These are phyloP conservation scores for Acrossocheilus fasciatus DNA, from an alignment of 2,797 vertebrate species.

Conservation along the genomic window DNA sequence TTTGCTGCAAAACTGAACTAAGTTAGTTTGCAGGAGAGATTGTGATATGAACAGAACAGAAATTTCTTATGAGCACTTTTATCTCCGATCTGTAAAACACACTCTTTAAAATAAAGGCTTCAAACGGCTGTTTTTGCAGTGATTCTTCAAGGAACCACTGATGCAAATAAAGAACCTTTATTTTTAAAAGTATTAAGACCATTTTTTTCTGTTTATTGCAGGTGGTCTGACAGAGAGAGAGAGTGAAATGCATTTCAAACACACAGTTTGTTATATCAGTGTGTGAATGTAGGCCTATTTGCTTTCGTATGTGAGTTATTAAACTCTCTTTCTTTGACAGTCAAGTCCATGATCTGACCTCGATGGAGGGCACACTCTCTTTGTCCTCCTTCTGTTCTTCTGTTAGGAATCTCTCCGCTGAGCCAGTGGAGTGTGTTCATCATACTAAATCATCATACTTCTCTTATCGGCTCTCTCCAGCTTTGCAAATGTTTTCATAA, in stretches of 20 bases:
- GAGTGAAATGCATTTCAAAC: not conserved
- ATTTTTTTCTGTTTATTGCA: not conserved
- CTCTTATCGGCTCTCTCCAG: slow-evolving; percentile 7
- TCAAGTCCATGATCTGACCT: slow-evolving; percentile 24
- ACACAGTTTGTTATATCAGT: not conserved
- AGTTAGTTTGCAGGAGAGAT: not conserved
- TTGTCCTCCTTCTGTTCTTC: not conserved
- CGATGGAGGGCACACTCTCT: not conserved
- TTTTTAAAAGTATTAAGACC: not conserved
- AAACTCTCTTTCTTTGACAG: slow-evolving; percentile 9
- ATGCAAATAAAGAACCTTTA: not conserved
- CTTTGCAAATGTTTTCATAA: slow-evolving; percentile 20
- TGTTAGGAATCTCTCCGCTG: slow-evolving; percentile 13
- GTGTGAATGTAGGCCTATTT: not conserved
- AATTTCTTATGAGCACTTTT: not conserved
- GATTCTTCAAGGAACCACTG: not conserved
- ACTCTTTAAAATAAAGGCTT: too few relatives aligned
- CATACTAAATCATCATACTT: slow-evolving; percentile 20
- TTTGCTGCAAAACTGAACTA: slow-evolving; percentile 30
- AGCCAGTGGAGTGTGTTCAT: slow-evolving; percentile 23
- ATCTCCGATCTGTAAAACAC: not conserved
- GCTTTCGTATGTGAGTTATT: not conserved
- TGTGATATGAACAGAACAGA: not conserved
- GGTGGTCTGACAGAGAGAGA: not conserved
- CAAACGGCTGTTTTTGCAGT: too few relatives aligned